Evolutionary conservation across 2,113 vertebrate species (phyloP).

Genomic region (Petrocephalus zakoni): DNA sequence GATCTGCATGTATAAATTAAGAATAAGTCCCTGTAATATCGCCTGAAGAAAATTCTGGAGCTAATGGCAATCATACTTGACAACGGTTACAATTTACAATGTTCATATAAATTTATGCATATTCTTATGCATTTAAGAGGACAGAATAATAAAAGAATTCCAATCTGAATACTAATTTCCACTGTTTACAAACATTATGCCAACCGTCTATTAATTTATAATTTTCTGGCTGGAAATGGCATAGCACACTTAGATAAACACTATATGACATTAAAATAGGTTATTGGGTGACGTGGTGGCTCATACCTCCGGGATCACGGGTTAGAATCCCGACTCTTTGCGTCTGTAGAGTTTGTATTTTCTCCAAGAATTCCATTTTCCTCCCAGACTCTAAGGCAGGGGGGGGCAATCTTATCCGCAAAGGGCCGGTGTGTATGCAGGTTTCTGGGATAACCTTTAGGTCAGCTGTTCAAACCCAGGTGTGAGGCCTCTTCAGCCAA

Average conservation of each 20-base stretch:
- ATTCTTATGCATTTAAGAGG: not conserved
- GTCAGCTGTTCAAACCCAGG: no score
- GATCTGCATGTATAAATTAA: constrained; percentile 10
- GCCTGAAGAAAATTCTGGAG: not conserved
- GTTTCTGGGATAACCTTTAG: no score
- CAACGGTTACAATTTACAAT: not conserved
- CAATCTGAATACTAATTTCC: not conserved
- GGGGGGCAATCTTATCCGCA: not conserved
- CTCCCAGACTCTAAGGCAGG: not conserved
- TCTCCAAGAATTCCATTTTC: not conserved
- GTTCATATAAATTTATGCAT: not conserved
- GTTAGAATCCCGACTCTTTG: not conserved
- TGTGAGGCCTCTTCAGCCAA: no score
- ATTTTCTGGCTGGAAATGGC: not conserved
- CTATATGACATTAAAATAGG: not conserved
- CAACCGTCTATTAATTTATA: not conserved
- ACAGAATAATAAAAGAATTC: not conserved
- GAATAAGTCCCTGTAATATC: not conserved
- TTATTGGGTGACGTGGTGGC: not conserved
- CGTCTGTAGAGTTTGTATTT: not conserved
- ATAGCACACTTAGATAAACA: not conserved
- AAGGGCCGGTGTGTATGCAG: no score
- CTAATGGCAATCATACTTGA: not conserved
- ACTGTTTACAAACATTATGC: not conserved
- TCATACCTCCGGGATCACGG: not conserved